These are phyloP conservation scores for Mizuhopecten yessoensis DNA, from an alignment of 1,140 invertebrate species.

Conservation along the genomic window DNA sequence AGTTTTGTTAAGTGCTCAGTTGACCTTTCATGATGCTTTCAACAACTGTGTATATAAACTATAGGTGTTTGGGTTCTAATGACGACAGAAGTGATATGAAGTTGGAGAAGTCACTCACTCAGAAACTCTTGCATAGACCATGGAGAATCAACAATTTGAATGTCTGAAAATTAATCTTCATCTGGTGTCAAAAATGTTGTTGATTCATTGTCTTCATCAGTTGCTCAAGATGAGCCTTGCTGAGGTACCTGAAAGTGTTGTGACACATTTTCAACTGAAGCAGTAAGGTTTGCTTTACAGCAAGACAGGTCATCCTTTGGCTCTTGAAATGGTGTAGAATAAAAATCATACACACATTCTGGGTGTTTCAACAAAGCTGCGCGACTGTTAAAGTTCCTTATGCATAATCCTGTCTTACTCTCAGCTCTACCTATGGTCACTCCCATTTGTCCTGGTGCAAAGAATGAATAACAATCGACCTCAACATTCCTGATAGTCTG, in stretches of 20 bases:
- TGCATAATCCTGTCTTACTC: conserved; percentile 36
- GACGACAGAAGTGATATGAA: neutral
- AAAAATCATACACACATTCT: conserved; percentile 57
- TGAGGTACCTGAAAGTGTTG: neutral
- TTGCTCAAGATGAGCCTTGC: no score
- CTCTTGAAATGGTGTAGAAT: conserved; percentile 40
- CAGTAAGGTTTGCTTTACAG: conserved; percentile 43
- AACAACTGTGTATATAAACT: conserved; percentile 48
- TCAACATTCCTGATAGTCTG: conserved; percentile 51
- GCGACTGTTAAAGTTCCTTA: conserved; percentile 44
- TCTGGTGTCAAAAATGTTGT: no score
- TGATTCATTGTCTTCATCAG: neutral
- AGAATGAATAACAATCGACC: conserved; percentile 59
- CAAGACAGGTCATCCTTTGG: conserved; percentile 42
- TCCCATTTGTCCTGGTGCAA: conserved; percentile 62
- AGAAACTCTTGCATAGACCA: neutral
- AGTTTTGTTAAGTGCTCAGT: conserved; percentile 42
- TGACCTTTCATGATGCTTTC: conserved; percentile 18
- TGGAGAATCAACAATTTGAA: neutral
- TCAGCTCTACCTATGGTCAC: conserved; percentile 53
- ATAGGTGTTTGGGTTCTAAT: neutral
- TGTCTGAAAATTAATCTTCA: no score
- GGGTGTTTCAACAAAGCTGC: conserved; percentile 41
- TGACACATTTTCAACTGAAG: neutral
- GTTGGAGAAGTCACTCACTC: neutral